Percentiles rank a stretch among this genome's conserved stretches.
phyloP scores from a whole-genome alignment of 2,888 invertebrate species.

The Plusia festucae region DNA sequence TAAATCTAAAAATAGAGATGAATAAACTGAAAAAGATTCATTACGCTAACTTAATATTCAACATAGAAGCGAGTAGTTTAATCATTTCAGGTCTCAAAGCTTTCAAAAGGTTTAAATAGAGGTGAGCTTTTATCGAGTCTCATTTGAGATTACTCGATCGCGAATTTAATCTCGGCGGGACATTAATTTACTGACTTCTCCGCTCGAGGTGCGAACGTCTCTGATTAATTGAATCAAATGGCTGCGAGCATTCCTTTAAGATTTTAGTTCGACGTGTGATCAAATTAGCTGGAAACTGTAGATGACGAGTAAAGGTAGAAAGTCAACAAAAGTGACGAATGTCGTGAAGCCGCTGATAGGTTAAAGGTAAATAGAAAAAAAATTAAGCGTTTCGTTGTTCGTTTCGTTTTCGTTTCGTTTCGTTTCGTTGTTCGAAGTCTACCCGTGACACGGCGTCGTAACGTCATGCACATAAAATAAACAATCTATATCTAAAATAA shows the following conservation, averaged over 20 bases:
- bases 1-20: neutral
- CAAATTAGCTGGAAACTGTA: neutral
- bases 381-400: no score
- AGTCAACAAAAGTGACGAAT: no score
- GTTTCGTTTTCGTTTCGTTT: no score
- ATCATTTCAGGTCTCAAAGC: neutral
- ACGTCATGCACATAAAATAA: no score
- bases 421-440: no score
- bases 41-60: neutral
- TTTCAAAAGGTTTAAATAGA: slow-evolving; percentile 6
- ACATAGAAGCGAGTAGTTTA: neutral
- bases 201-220: slow-evolving; percentile 60
- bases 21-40: neutral
- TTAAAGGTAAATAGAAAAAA: no score
- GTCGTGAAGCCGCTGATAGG: no score
- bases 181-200: slow-evolving; percentile 62
- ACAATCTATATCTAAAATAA: no score
- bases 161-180: slow-evolving; percentile 51
- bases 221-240: slow-evolving; percentile 65
- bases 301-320: neutral
- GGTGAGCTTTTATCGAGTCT: slow-evolving; percentile 18
- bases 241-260: slow-evolving; percentile 14
- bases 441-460: no score
- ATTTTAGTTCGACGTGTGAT: slow-evolving; percentile 7
- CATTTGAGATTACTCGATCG: slow-evolving; percentile 34